Evolutionary conservation across 1,140 invertebrate species (phyloP).

Genomic region (Arion vulgaris): DNA sequence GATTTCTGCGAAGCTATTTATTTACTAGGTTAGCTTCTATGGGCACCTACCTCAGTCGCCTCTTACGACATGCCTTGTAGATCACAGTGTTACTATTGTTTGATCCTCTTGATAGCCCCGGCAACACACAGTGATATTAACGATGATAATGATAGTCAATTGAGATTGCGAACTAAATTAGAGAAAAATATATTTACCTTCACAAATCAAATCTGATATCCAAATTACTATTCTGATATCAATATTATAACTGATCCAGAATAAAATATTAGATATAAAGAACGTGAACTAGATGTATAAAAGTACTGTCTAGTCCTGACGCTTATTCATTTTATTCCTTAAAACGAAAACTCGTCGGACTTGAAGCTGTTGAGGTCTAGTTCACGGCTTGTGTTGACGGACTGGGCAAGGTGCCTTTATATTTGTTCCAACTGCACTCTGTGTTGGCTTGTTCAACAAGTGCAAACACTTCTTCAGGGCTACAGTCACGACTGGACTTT

Average conservation of each 20-base stretch:
- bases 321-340: neutral
- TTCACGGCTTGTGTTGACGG: neutral
- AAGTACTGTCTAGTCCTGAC: neutral
- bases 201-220: neutral
- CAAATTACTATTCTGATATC: neutral
- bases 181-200: too few relatives aligned
- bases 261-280: neutral
- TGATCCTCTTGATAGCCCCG: too few relatives aligned
- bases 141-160: too few relatives aligned
- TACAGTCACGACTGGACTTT: neutral
- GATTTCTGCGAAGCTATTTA: too few relatives aligned
- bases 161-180: too few relatives aligned
- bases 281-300: neutral
- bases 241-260: neutral
- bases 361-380: neutral
- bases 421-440: neutral
- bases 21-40: too few relatives aligned
- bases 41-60: too few relatives aligned
- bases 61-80: too few relatives aligned
- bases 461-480: neutral
- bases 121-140: too few relatives aligned
- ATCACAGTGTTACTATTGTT: too few relatives aligned
- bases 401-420: neutral
- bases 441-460: neutral
- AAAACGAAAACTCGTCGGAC: constrained; percentile 5